Conservation (phyloP, 2,888 invertebrate genomes). For the Steromphala cineraria region DNA sequence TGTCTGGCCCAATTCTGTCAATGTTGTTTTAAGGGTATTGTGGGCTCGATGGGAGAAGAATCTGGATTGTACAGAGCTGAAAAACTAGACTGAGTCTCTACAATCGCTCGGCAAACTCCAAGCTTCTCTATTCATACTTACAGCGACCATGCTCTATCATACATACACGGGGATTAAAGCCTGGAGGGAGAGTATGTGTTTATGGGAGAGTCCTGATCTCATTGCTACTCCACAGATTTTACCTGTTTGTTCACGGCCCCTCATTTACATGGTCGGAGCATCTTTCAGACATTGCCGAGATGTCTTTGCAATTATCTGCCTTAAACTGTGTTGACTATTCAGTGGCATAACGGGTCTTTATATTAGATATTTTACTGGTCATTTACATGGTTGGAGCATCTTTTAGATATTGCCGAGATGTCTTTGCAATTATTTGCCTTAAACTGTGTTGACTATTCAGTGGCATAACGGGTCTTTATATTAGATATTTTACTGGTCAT, state of each 20-base stretch:
- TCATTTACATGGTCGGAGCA: slow-evolving; percentile 6
- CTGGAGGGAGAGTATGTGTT: slow-evolving; percentile 12
- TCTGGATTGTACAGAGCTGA: not conserved
- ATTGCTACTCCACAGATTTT: not conserved
- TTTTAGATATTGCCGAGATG: not conserved
- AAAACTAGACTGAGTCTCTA: not conserved
- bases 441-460: slow-evolving; percentile 10
- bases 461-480: slow-evolving; percentile 12
- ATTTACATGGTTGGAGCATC: not conserved
- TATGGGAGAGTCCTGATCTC: not conserved
- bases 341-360: slow-evolving; percentile 9
- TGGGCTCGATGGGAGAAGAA: not conserved
- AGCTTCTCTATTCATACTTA: slow-evolving; percentile 8
- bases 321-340: slow-evolving; percentile 7
- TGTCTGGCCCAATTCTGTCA: slow-evolving; percentile 15
- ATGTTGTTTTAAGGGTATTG: slow-evolving; percentile 5
- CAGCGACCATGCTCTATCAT: slow-evolving; percentile 11
- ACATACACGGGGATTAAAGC: slow-evolving; percentile 4
- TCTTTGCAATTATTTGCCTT: not conserved
- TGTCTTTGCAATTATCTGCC: not conserved
- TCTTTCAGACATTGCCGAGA: not conserved
- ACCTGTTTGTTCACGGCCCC: slow-evolving; percentile 9
- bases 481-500: not conserved
- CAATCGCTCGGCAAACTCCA: too few relatives aligned
- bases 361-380: not conserved